phyloP scores from a whole-genome alignment of 2,888 invertebrate species.

The Cheilosia soror region DNA sequence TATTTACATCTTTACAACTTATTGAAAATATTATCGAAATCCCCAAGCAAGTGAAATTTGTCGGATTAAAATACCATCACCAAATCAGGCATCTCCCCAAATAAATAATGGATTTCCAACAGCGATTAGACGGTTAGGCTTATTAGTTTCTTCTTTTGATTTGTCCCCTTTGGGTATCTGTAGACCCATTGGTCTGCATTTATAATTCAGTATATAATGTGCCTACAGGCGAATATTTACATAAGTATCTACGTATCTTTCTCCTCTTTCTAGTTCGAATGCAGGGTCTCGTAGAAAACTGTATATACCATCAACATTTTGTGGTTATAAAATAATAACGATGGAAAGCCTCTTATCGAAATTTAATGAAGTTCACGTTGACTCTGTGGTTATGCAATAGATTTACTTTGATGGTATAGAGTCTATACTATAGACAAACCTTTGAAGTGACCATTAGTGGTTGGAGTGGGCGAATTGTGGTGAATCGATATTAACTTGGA shows the following conservation, averaged over 20 bases:
- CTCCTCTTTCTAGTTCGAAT: background rate
- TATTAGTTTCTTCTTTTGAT: conserved; percentile 12
- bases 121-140: conserved; percentile 8
- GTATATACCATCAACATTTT: conserved; percentile 30
- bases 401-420: conserved; percentile 9
- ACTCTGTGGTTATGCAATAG: conserved; percentile 25
- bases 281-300: background rate
- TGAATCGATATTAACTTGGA: background rate
- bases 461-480: conserved; percentile 22
- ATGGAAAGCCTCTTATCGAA: conserved; percentile 52
- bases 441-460: conserved; percentile 37
- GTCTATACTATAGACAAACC: background rate
- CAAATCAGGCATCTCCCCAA: background rate
- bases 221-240: conserved; percentile 3
- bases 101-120: conserved; percentile 14
- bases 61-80: conserved; percentile 11
- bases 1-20: background rate
- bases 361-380: conserved; percentile 35
- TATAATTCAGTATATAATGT: background rate
- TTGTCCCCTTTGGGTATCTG: background rate
- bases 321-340: conserved; percentile 35
- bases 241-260: background rate
- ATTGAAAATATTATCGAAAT: background rate
- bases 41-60: background rate
- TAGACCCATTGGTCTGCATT: background rate